Conservation (phyloP, 2,113 vertebrate genomes). For the Coracopsis vasa region DNA sequence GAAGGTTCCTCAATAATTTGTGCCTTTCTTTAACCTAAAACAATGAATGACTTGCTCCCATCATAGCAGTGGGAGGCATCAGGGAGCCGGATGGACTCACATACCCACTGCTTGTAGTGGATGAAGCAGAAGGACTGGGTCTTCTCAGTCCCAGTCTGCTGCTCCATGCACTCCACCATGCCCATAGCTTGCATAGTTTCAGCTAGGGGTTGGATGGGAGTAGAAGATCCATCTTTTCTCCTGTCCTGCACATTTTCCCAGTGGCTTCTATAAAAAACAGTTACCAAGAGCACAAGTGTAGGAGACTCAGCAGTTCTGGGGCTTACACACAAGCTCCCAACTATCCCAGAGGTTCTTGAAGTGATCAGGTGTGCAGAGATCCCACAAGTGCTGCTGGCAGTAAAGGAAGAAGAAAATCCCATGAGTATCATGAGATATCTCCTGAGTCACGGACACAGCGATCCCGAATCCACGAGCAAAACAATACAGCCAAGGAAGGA, state of each 20-base stretch:
- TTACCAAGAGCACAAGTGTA: too few relatives aligned
- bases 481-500: background rate
- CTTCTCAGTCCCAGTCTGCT: background rate
- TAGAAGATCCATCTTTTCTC: background rate
- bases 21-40: background rate
- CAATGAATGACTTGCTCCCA: background rate
- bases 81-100: background rate
- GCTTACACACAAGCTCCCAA: background rate
- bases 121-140: background rate
- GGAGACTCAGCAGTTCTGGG: background rate
- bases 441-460: background rate
- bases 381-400: background rate
- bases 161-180: background rate
- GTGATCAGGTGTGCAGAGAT: background rate
- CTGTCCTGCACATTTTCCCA: background rate
- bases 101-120: background rate
- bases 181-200: background rate
- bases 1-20: background rate
- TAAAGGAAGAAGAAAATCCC: background rate
- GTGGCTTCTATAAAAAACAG: background rate
- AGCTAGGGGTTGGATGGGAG: background rate
- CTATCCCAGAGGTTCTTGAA: background rate
- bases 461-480: background rate
- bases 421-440: background rate
- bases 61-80: background rate